A percentile compares a stretch with the other conserved stretches of the same genome.
These are phyloP conservation scores for Sylvia atricapilla DNA, from an alignment of 2,113 vertebrate species.

Conservation along the genomic window DNA sequence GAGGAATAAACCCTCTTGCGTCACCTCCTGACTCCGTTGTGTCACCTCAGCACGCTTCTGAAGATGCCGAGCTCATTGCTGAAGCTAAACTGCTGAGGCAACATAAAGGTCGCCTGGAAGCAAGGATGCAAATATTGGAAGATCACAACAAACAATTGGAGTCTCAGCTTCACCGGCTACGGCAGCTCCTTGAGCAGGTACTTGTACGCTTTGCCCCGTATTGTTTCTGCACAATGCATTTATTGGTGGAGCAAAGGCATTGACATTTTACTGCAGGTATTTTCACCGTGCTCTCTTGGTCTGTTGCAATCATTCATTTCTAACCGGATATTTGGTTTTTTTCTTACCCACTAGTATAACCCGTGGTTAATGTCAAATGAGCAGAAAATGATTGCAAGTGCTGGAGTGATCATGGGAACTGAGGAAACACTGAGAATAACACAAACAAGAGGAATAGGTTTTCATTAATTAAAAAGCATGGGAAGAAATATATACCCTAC, in stretches of 20 bases:
- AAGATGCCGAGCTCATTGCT: constrained; percentile 86
- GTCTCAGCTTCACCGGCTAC: constrained; percentile 92
- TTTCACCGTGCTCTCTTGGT: background rate
- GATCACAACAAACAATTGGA: constrained; percentile 97
- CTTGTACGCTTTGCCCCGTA: background rate
- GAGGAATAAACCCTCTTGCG: constrained; percentile 69
- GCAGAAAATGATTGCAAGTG: background rate
- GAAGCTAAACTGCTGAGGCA: constrained; percentile 91
- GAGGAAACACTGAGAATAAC: background rate
- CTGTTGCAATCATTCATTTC: background rate
- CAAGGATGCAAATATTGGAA: constrained; percentile 96
- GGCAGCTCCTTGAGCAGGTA: constrained; percentile 96
- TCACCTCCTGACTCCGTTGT: constrained; percentile 76
- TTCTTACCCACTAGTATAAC: background rate
- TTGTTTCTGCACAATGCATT: background rate
- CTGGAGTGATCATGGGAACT: background rate
- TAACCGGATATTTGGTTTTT: background rate
- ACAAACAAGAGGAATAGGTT: background rate
- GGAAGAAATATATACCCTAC: background rate
- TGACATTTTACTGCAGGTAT: background rate
- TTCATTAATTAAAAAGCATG: background rate
- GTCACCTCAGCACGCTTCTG: constrained; percentile 72
- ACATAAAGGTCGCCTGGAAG: constrained; percentile 95
- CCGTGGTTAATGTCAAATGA: background rate
- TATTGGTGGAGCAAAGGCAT: background rate